phyloP scores from a whole-genome alignment of 2,888 invertebrate species.

The Onchidella celtica region DNA sequence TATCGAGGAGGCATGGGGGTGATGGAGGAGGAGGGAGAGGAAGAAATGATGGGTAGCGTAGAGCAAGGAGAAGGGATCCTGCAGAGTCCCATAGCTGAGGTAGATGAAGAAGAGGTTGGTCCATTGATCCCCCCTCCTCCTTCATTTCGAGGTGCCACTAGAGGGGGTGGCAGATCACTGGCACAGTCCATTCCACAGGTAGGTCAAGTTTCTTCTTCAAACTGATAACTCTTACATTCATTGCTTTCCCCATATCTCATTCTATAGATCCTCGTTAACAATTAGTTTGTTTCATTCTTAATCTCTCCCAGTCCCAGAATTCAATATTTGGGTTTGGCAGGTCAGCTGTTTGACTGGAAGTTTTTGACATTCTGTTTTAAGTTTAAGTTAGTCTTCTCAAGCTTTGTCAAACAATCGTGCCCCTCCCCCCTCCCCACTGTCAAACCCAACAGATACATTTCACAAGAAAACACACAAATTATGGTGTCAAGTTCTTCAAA shows the following conservation, averaged over 20 bases:
- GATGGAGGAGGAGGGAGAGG: slow-evolving; percentile 60
- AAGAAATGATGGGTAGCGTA: background rate
- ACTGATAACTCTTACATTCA: background rate
- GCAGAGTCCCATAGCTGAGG: slow-evolving; percentile 51
- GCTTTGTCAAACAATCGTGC: too few species aligned
- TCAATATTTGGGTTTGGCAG: too few species aligned
- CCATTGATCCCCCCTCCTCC: slow-evolving; percentile 73
- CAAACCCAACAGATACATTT: too few species aligned
- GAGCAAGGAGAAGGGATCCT: slow-evolving; percentile 33
- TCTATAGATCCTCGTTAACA: too few species aligned
- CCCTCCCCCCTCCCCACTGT: too few species aligned
- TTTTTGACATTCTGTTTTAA: too few species aligned
- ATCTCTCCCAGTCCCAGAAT: too few species aligned
- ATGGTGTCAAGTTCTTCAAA: too few species aligned
- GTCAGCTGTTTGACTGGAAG: too few species aligned
- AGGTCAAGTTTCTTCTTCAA: slow-evolving; percentile 1
- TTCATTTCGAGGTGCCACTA: slow-evolving; percentile 66
- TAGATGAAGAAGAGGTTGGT: slow-evolving; percentile 62
- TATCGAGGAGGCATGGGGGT: slow-evolving; percentile 55
- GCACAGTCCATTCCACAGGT: slow-evolving; percentile 74
- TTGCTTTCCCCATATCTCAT: background rate
- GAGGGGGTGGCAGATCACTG: slow-evolving; percentile 50
- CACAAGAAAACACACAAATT: too few species aligned
- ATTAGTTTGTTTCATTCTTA: too few species aligned
- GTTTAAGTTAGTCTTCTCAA: too few species aligned